Base-by-base conservation (phyloP, 1,140 invertebrate genomes). In the Drosophila parabipectinata region DNA sequence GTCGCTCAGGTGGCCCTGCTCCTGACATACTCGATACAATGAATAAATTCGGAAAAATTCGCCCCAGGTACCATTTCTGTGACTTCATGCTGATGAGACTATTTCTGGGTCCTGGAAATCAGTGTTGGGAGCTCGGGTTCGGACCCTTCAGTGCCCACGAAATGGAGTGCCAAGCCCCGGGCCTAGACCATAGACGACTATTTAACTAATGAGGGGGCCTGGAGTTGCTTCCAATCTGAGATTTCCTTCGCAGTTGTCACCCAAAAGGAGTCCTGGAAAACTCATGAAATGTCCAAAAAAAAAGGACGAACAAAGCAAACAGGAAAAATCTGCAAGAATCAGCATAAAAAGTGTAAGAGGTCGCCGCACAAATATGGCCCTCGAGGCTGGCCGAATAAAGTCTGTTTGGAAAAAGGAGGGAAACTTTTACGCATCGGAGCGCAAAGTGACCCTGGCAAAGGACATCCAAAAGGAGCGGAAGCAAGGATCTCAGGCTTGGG, bases 371-470 rank as follows among this genome's bases (percentile, higher is more conserved):
- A 76, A 83, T 58, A 57, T 57, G 54, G 67, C 62, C 62, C 63
- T 68, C 44, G 67, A 60, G 59, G 66, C 41, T 47, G 52, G 63
- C 50, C 45, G 55, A 76, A 63, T 24, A 58, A 75, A 82, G 62
- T 82, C 74, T 69, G 64, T 66, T 71, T 54, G 67, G 68, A 63
- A 66, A 45, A 50, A 48, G 18, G 24, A 41, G 51, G 56, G 47
- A 79, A 84, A 79, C 76, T 79, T 84, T 84, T 79, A 84, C 76
- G 67, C 80, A 79, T 79, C 76, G 63, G 32, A 72, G 72, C 80
- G 77, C 81, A 84, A 84, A 84, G 77, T 79, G 72, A 84, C 80
- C 72, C 73, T 37, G 71, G 39, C 54, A 48, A 63, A 74, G 51
- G 69, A 54, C 34, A 73, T 44, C 69, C 57, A 41, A 15, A 73